Conservation (phyloP, 2,113 vertebrate genomes). For the Ageneiosus marmoratus region DNA sequence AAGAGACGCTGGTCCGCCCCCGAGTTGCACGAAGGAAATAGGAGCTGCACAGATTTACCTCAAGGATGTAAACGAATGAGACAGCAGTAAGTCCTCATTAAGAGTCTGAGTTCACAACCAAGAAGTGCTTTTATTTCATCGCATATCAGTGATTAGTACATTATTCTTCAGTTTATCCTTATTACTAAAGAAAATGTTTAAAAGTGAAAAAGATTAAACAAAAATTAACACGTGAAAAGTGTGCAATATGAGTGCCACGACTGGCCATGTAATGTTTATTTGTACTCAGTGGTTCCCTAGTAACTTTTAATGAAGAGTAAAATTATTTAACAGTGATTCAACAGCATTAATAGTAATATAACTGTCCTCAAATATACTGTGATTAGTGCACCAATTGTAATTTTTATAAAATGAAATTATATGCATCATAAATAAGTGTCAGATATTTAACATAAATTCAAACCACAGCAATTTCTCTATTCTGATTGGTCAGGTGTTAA, state of each 20-base stretch:
- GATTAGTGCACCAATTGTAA: background rate
- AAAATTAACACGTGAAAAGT: background rate
- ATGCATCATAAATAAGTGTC: background rate
- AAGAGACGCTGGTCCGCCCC: slow-evolving; percentile 79
- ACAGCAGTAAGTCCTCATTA: slow-evolving; percentile 68
- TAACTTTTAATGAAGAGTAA: background rate
- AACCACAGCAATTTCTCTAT: background rate
- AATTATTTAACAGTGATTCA: background rate
- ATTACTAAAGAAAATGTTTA: background rate
- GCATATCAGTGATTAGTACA: background rate
- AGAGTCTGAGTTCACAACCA: slow-evolving; percentile 37
- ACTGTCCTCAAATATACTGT: background rate
- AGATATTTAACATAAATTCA: background rate
- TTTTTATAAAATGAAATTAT: background rate
- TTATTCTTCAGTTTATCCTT: background rate
- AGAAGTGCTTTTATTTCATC: slow-evolving; percentile 15
- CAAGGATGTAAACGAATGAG: slow-evolving; percentile 75
- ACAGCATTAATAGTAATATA: background rate
- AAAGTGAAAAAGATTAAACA: background rate
- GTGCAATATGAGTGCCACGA: background rate
- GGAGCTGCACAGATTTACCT: slow-evolving; percentile 73
- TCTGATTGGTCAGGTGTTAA: background rate
- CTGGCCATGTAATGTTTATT: background rate
- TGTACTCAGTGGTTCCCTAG: background rate
- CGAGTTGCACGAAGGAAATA: slow-evolving; percentile 58